Evolutionary conservation across 2,888 invertebrate genomes (phyloP).

Genomic region (Agrochola lota): DNA sequence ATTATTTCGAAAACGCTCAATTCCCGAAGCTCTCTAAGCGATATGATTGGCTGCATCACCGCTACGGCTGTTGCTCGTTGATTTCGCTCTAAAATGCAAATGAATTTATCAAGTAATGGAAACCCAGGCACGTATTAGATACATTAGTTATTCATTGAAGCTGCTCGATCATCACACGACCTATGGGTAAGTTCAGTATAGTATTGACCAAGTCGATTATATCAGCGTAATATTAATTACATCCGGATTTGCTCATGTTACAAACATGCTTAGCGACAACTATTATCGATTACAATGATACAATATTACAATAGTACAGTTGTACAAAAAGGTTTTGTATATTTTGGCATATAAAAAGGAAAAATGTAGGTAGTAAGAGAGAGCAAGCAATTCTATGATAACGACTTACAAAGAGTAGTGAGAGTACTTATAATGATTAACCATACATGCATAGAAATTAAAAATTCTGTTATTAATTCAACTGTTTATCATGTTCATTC

Average conservation of each 20-base stretch:
- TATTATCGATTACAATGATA: background rate
- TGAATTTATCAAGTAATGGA: slow-evolving; percentile 78
- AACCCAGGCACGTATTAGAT: slow-evolving; percentile 71
- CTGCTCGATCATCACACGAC: slow-evolving; percentile 69
- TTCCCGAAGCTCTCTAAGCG: slow-evolving; percentile 34
- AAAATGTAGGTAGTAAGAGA: background rate
- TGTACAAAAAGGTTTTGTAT: background rate
- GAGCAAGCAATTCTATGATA: background rate
- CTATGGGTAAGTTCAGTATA: slow-evolving; percentile 64
- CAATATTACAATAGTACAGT: too few relatives aligned
- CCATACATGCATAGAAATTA: background rate
- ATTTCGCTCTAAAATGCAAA: slow-evolving; percentile 78
- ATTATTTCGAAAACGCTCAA: slow-evolving; percentile 14
- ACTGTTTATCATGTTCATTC: background rate
- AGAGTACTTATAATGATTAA: background rate
- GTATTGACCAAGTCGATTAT: slow-evolving; percentile 55
- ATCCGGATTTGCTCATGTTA: background rate
- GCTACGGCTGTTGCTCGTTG: slow-evolving; percentile 60
- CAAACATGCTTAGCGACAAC: background rate
- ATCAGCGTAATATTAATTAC: slow-evolving; percentile 45
- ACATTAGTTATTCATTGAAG: slow-evolving; percentile 81
- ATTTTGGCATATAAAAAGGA: background rate
- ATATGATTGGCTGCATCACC: slow-evolving; percentile 66
- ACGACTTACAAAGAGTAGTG: too few relatives aligned
- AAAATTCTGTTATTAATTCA: background rate